A percentile compares a stretch with the other conserved stretches of the same genome.
These are phyloP conservation scores for Psittacula echo DNA, from an alignment of 2,797 vertebrate species.

Conservation along the genomic window DNA sequence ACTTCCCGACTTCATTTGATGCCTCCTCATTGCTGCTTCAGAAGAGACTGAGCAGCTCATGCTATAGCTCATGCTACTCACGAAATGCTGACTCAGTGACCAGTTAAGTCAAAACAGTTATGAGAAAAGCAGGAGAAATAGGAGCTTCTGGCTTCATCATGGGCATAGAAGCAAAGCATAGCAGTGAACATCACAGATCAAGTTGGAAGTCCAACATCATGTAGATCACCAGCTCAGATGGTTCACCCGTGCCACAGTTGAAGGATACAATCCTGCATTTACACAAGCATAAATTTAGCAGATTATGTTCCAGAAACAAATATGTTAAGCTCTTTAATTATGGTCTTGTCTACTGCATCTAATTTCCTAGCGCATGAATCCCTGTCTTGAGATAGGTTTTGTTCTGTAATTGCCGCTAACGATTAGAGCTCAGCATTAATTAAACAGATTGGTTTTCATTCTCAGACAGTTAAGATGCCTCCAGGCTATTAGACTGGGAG, in stretches of 20 bases:
- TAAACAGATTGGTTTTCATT: conserved; percentile 40
- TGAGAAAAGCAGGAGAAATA: background rate
- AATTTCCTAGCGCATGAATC: conserved; percentile 18
- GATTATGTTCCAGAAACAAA: background rate
- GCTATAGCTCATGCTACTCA: background rate
- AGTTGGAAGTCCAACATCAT: background rate
- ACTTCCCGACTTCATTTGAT: background rate
- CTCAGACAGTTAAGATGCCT: conserved; percentile 35
- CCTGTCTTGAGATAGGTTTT: conserved; percentile 35
- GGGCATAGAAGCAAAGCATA: background rate
- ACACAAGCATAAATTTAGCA: background rate
- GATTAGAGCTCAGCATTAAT: conserved; percentile 38
- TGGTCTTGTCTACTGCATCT: conserved; percentile 10
- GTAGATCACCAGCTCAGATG: background rate
- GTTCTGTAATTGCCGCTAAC: conserved; percentile 32
- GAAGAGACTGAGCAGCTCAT: background rate
- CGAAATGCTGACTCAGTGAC: background rate
- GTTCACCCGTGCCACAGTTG: fast-evolving
- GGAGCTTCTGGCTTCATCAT: background rate
- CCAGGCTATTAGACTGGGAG: conserved; percentile 25
- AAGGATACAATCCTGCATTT: background rate
- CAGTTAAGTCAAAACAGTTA: background rate
- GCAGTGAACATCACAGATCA: background rate
- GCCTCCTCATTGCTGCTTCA: background rate
- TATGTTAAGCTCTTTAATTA: background rate